A percentile compares a stretch with the other conserved stretches of the same genome.
phyloP scores from a whole-genome alignment of 2,797 vertebrate species.

The Bradypodion ventrale region DNA sequence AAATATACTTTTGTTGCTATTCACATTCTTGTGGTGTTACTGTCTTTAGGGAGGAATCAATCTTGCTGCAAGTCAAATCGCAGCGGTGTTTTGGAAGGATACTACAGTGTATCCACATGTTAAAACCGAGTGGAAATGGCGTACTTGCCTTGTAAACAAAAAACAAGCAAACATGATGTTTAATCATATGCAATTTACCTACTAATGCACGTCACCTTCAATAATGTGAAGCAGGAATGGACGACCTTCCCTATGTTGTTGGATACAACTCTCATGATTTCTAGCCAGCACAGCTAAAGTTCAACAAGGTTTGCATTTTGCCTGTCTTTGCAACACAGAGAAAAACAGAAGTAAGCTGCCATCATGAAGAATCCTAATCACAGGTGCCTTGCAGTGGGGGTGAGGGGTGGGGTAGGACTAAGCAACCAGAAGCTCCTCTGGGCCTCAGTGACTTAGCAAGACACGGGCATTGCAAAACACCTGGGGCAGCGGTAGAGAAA shows the following conservation, averaged over 20 bases:
- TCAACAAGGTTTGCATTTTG: too few relatives aligned
- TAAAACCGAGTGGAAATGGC: neutral
- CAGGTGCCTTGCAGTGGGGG: neutral
- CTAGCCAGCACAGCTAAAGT: too few relatives aligned
- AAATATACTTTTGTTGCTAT: neutral
- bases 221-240: too few relatives aligned
- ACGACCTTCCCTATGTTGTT: too few relatives aligned
- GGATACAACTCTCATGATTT: too few relatives aligned
- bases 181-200: neutral
- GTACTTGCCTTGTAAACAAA: neutral
- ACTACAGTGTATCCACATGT: neutral
- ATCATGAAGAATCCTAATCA: neutral
- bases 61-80: neutral
- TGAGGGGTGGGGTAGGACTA: too few relatives aligned
- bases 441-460: neutral
- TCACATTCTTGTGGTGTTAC: neutral
- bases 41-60: neutral
- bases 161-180: neutral
- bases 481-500: neutral
- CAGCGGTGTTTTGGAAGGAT: neutral
- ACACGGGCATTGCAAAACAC: neutral
- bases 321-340: neutral
- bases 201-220: too few relatives aligned
- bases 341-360: neutral
- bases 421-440: too few relatives aligned